Conservation (phyloP, 2,113 vertebrate genomes). For the Maccullochella peelii region DNA sequence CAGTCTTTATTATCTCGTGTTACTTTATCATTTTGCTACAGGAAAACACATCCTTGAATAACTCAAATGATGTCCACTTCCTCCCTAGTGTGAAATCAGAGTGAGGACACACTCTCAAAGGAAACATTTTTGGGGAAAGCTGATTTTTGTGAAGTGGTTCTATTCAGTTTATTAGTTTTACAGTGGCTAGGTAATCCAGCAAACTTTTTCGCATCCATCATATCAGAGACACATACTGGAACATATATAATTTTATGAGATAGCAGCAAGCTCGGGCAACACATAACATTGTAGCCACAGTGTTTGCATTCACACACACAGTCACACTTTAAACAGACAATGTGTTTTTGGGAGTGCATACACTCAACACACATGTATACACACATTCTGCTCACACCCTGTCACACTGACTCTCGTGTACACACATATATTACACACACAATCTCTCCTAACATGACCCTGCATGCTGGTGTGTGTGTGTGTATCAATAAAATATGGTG, state of each 20-base stretch:
- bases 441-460: slow-evolving; percentile 58
- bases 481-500: slow-evolving; percentile 79
- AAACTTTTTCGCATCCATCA: not conserved
- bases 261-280: not conserved
- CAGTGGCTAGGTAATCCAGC: not conserved
- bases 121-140: not conserved
- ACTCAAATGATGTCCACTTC: not conserved
- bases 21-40: not conserved
- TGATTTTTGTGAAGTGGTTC: not conserved
- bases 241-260: not conserved
- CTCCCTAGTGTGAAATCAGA: not conserved
- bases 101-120: not conserved
- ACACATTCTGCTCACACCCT: slow-evolving; percentile 42
- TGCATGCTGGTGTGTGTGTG: slow-evolving; percentile 44
- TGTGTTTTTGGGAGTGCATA: slow-evolving; percentile 16
- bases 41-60: not conserved
- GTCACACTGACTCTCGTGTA: slow-evolving; percentile 30
- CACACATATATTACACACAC: slow-evolving; percentile 52
- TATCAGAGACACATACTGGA: not conserved
- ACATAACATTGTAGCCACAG: not conserved
- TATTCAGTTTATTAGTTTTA: not conserved
- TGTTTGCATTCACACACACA: slow-evolving; percentile 27
- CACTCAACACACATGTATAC: slow-evolving; percentile 30
- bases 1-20: not conserved
- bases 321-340: slow-evolving; percentile 34